These are phyloP conservation scores for Cirrhinus molitorella DNA, from an alignment of 2,797 vertebrate genomes.

Conservation along the genomic window DNA sequence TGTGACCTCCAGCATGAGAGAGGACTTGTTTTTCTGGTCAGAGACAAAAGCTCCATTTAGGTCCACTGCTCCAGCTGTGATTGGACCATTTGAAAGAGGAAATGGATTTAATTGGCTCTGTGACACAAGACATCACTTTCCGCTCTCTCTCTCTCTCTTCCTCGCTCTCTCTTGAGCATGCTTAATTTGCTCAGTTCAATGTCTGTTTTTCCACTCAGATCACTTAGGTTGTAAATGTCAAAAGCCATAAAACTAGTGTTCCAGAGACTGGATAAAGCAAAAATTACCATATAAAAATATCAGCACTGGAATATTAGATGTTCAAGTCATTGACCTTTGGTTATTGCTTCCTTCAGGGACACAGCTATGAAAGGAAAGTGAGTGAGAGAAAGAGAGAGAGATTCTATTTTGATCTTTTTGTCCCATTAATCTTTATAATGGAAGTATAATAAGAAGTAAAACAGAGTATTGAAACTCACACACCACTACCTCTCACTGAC, in stretches of 20 bases:
- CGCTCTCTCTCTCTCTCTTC: constrained; percentile 2
- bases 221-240: constrained; percentile 39
- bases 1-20: not conserved
- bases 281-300: constrained; percentile 32
- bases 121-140: constrained; percentile 31
- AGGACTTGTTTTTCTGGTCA: constrained; percentile 27
- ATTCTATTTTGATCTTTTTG: constrained; percentile 28
- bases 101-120: constrained; percentile 54
- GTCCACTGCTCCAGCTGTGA: constrained; percentile 21
- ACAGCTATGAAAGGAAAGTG: constrained; percentile 5
- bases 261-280: constrained; percentile 9
- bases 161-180: not conserved
- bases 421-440: not conserved
- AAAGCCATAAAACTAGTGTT: constrained; percentile 30
- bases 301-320: constrained; percentile 27
- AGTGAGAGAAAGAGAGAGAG: constrained; percentile 38
- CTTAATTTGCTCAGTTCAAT: constrained; percentile 44
- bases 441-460: constrained; percentile 17
- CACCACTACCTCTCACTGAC: not conserved
- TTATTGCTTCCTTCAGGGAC: constrained; percentile 35
- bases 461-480: not conserved
- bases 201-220: constrained; percentile 38
- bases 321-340: constrained; percentile 13
- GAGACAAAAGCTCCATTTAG: constrained; percentile 51
- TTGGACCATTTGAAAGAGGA: constrained; percentile 54